Evolutionary conservation across 2,113 vertebrate species (phyloP).

Genomic region (Cavia porcellus): DNA sequence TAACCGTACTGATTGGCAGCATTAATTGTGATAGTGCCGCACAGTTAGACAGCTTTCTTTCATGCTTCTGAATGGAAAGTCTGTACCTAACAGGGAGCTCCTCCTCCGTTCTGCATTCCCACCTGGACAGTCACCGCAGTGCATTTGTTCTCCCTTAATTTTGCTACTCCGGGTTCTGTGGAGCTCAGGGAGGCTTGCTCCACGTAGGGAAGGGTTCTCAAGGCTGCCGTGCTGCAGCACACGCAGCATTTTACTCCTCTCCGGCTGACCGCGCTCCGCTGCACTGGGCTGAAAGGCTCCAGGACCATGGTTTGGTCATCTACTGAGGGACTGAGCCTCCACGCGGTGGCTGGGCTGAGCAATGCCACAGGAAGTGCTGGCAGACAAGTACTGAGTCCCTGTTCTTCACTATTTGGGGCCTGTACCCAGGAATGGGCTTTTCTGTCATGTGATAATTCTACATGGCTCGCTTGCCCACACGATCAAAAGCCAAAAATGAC

Average conservation of each 20-base stretch:
- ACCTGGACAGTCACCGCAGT: not conserved
- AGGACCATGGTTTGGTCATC: too few species aligned
- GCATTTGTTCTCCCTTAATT: not conserved
- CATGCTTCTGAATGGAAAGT: not conserved
- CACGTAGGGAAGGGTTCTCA: not conserved
- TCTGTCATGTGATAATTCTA: not conserved
- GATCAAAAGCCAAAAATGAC: not conserved
- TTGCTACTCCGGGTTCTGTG: too few species aligned
- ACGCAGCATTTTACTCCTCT: not conserved
- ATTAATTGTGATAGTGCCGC: too few species aligned
- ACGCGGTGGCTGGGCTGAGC: not conserved
- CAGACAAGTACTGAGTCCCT: not conserved
- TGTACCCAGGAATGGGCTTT: not conserved
- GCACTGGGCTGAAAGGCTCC: fast-evolving
- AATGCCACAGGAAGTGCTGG: not conserved
- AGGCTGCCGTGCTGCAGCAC: too few species aligned
- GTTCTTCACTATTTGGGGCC: not conserved
- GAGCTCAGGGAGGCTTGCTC: not conserved
- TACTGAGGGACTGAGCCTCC: not conserved
- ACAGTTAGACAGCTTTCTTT: not conserved
- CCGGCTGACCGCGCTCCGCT: too few species aligned
- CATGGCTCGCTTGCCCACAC: not conserved
- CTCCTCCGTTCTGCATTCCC: not conserved
- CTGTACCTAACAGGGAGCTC: too few species aligned
- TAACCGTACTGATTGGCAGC: too few species aligned